These are phyloP conservation scores for Melozone crissalis DNA, from an alignment of 2,113 vertebrate species.

Conservation along the genomic window DNA sequence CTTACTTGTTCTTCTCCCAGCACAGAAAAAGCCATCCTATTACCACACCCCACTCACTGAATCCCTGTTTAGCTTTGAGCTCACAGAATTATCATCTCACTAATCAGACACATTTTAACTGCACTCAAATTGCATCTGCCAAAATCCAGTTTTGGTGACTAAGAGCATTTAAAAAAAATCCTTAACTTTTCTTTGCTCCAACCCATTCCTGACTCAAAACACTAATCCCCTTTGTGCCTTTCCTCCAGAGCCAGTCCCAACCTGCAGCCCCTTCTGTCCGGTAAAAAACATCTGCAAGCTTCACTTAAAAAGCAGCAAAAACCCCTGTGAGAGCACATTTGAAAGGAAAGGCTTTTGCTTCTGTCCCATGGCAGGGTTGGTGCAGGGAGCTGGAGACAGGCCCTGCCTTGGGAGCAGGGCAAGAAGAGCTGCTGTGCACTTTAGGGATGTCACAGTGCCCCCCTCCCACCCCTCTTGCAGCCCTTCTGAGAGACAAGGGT, in stretches of 20 bases:
- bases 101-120: neutral
- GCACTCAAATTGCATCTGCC: neutral
- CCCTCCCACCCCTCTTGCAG: neutral
- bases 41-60: neutral
- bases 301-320: neutral
- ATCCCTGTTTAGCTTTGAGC: neutral
- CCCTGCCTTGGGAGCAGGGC: neutral
- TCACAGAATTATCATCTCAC: neutral
- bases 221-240: constrained; percentile 64
- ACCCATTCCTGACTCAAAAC: constrained; percentile 62
- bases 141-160: constrained; percentile 48
- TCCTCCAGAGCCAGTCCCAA: constrained; percentile 44
- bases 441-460: neutral
- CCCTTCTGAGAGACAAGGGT: neutral
- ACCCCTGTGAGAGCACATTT: neutral
- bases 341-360: constrained; percentile 8
- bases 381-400: neutral
- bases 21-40: neutral
- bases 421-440: neutral
- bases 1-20: neutral
- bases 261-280: constrained; percentile 37
- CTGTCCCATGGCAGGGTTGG: neutral
- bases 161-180: neutral
- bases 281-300: constrained; percentile 24
- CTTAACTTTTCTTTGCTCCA: neutral